A percentile compares a stretch with the other conserved stretches of the same genome.
phyloP scores from a whole-genome alignment of 2,888 invertebrate genomes.

The Drosophila borborema region DNA sequence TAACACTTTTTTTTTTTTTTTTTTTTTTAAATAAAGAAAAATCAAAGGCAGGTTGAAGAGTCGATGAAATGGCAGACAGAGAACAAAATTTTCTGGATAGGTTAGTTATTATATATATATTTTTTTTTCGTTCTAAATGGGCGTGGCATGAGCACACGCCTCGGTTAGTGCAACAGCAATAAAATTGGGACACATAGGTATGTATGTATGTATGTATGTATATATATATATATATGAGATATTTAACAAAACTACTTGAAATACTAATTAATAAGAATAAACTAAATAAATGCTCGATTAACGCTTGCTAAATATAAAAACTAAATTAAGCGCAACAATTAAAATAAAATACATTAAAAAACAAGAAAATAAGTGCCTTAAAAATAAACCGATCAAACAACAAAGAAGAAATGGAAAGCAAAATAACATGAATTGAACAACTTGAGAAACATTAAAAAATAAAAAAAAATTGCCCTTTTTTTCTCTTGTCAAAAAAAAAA shows the following conservation, averaged over 20 bases:
- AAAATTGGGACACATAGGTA: no score
- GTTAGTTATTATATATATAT: constrained; percentile 27
- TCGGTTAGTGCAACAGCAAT: constrained; percentile 39
- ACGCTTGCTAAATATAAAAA: constrained; percentile 35
- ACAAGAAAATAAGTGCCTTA: constrained; percentile 7
- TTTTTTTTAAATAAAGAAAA: constrained; percentile 47
- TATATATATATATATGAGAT: constrained; percentile 6
- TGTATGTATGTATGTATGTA: no score
- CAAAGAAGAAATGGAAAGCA: constrained; percentile 11
- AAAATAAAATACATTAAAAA: constrained; percentile 12
- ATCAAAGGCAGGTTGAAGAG: constrained; percentile 41
- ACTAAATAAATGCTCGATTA: constrained; percentile 32
- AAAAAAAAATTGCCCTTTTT: constrained; percentile 8
- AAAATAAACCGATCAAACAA: constrained; percentile 41
- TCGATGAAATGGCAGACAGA: constrained; percentile 22
- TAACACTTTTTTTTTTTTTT: constrained; percentile 9
- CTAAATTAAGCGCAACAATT: constrained; percentile 44
- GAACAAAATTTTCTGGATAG: constrained; percentile 3
- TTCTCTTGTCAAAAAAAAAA: constrained; percentile 2
- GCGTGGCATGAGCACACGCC: constrained; percentile 24
- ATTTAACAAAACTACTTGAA: constrained; percentile 47
- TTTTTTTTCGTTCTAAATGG: constrained; percentile 29
- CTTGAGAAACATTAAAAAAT: constrained; percentile 13
- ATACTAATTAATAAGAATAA: constrained; percentile 48
- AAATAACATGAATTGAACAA: not conserved